phyloP scores from a whole-genome alignment of 2,113 vertebrate species.

The Erythrocercus mccallii region DNA sequence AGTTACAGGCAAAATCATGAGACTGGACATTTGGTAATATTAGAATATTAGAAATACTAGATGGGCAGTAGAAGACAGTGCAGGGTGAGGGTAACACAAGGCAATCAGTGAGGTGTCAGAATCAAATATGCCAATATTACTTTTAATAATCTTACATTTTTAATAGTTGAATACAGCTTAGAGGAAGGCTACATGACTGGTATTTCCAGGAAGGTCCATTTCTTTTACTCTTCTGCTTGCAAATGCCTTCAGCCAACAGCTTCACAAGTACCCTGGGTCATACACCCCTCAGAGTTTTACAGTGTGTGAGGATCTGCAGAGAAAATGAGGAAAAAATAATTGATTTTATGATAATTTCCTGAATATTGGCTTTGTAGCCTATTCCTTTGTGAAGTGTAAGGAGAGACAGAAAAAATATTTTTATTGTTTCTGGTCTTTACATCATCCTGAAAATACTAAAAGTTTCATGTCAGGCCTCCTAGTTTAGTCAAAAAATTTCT shows the following conservation, averaged over 20 bases:
- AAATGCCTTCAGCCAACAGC: background rate
- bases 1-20: background rate
- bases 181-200: background rate
- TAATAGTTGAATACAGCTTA: background rate
- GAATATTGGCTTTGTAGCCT: background rate
- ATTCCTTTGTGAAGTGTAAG: background rate
- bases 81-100: background rate
- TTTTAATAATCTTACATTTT: background rate
- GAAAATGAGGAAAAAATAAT: background rate
- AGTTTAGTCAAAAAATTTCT: background rate
- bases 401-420: background rate
- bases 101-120: background rate
- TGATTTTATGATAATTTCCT: background rate
- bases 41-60: background rate
- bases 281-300: background rate
- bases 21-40: background rate
- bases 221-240: background rate
- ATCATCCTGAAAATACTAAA: background rate
- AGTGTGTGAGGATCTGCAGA: background rate
- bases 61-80: background rate
- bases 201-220: background rate
- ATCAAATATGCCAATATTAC: background rate
- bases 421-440: background rate
- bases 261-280: background rate
- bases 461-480: background rate